Conservation (phyloP, 2,113 vertebrate species). For the Acrocephalus arundinaceus region DNA sequence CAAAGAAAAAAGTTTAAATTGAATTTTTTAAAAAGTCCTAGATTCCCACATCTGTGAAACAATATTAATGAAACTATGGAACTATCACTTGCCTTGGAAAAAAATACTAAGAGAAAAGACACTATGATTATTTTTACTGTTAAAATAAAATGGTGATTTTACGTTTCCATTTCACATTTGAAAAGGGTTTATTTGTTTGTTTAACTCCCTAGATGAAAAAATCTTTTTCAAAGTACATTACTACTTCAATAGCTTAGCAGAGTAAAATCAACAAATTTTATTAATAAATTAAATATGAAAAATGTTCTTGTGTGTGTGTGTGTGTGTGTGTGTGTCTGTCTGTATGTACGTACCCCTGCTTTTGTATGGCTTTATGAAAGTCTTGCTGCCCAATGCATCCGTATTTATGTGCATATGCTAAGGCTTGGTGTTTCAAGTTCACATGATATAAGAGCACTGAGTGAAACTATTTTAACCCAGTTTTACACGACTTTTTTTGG, state of each 20-base stretch:
- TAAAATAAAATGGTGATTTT: neutral
- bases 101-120: neutral
- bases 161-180: neutral
- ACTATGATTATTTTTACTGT: neutral
- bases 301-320: neutral
- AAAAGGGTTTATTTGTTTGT: neutral
- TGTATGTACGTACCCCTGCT: accelerated
- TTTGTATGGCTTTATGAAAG: neutral
- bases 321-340: neutral
- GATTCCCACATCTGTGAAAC: neutral
- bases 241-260: neutral
- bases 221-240: neutral
- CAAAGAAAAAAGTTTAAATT: neutral
- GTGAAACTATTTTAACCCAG: neutral
- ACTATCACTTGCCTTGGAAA: neutral
- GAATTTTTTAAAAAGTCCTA: neutral
- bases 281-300: neutral
- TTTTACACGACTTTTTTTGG: neutral
- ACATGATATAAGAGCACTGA: neutral
- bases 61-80: neutral
- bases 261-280: neutral
- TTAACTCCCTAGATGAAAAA: neutral
- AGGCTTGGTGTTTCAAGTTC: neutral
- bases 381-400: accelerated
- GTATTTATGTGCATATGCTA: neutral